Percentiles rank a stretch among this genome's conserved stretches.
phyloP scores from a whole-genome alignment of 2,888 invertebrate species.

The Dasypolia templi region DNA sequence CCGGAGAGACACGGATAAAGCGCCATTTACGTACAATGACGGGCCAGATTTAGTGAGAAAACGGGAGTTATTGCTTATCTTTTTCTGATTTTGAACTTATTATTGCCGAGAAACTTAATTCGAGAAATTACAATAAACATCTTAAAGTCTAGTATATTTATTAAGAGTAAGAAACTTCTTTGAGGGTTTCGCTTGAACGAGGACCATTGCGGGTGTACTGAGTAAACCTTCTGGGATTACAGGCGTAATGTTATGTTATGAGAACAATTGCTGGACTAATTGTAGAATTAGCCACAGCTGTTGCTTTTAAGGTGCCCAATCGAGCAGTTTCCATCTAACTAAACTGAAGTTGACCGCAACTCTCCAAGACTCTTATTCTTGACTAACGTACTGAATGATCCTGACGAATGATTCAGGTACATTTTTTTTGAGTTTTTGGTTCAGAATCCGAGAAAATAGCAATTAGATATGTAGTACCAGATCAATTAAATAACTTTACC shows the following conservation, averaged over 20 bases:
- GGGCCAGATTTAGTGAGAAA: not conserved
- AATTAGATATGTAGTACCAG: not conserved
- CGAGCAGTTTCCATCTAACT: not conserved
- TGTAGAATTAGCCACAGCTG: not conserved
- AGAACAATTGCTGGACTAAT: not conserved
- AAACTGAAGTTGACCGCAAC: slow-evolving; percentile 16
- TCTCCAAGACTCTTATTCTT: slow-evolving; percentile 18
- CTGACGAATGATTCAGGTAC: not conserved
- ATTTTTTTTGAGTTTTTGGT: not conserved
- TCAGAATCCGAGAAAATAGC: slow-evolving; percentile 7
- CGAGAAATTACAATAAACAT: not conserved
- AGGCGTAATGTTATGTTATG: no score
- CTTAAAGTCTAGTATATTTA: slow-evolving; percentile 2
- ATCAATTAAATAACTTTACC: not conserved
- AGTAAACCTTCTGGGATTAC: no score
- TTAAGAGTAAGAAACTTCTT: slow-evolving; percentile 3
- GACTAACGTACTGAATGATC: not conserved
- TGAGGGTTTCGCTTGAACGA: slow-evolving; percentile 25
- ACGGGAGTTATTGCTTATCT: not conserved
- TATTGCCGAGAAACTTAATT: not conserved
- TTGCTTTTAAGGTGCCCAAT: not conserved
- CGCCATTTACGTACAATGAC: not conserved
- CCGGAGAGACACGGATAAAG: not conserved
- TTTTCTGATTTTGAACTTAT: slow-evolving; percentile 19
- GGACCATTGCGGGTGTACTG: not conserved